Evolutionary conservation across 1,140 invertebrate species (phyloP).

Genomic region (Globodera ellingtonae): DNA sequence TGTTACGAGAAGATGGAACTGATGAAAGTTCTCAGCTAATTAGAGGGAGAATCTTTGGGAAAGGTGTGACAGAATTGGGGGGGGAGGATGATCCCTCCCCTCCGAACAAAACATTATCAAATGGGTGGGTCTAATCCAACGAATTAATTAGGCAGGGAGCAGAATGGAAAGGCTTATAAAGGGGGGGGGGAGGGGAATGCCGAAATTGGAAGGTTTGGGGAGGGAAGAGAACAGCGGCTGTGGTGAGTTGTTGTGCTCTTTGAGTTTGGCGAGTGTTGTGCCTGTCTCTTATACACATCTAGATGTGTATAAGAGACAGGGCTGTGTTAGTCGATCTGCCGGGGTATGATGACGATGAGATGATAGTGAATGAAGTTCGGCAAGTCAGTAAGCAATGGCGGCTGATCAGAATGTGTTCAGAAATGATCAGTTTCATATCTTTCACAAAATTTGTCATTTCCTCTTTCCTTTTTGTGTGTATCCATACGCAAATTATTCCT

Average conservation of each 20-base stretch:
- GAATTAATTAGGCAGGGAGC: not conserved
- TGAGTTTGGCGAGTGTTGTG: not conserved
- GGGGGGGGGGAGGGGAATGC: not conserved
- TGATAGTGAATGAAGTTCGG: no score
- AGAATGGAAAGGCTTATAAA: not conserved
- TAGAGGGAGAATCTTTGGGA: not conserved
- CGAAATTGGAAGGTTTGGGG: not conserved
- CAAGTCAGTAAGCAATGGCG: no score
- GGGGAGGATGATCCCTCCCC: not conserved
- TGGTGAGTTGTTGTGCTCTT: not conserved
- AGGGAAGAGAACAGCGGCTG: not conserved
- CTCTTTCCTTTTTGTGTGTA: no score
- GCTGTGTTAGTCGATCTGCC: not conserved
- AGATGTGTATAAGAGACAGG: no score
- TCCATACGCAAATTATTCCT: no score
- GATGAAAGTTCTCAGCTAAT: not conserved
- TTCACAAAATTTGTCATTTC: no score
- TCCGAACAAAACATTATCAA: not conserved
- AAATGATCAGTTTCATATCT: no score
- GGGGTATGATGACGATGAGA: not conserved
- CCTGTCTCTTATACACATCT: no score
- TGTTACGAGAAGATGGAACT: not conserved
- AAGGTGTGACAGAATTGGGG: not conserved
- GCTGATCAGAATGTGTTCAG: no score
- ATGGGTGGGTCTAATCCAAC: not conserved